Evolutionary conservation across 2,888 invertebrate species (phyloP), one percentile per base, ranked within the genome.

Genomic region (Lepas anatifera): DNA sequence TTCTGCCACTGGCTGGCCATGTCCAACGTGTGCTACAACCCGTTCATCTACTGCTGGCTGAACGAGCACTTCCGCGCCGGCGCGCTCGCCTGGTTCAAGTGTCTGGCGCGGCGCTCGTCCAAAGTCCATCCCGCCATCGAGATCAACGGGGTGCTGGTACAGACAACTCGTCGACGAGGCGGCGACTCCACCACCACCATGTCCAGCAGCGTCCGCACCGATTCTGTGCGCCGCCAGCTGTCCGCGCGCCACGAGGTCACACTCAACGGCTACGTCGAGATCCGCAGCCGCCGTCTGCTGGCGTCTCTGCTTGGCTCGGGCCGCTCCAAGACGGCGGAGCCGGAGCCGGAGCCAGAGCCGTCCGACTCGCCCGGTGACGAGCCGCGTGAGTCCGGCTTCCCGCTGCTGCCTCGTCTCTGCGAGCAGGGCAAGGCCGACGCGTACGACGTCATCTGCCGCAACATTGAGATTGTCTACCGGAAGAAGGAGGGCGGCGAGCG

Each of bases 21-120:
- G 76, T 80, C 79, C 71, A 80, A 80, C 72, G 80, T 81, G 4
- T 81, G 81, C 73, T 81, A 79, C 75, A 82, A 82, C 72, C 81
- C 82, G 0, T 81, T 81, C 73, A 80, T 82, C 25, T 82, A 82
- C 73, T 82, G 81, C 72, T 81, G 81, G 80, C 75, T 81, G 27
- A 81, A 82, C 73, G 80, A 81, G 70, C 77, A 78, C 71, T 82
- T 81, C 75, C 76, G 81, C 39, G 75, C 75, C n/a, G 77, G 77
- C 69, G 77, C 78, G 32, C 76, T 77, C 68, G 68, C 76, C 0
- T 76, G 78, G 73, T 75, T 80, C 43, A 72, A 76, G 8, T 79
- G 78, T 67, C 78, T 78, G 71, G 74, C 73, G 29, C 74, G 75
- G 22, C 50, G 72, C 8, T 74, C 74, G 35, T 72, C 75, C 7